These are phyloP conservation scores for Sakesphorus luctuosus DNA, from an alignment of 2,113 vertebrate species.

Conservation along the genomic window DNA sequence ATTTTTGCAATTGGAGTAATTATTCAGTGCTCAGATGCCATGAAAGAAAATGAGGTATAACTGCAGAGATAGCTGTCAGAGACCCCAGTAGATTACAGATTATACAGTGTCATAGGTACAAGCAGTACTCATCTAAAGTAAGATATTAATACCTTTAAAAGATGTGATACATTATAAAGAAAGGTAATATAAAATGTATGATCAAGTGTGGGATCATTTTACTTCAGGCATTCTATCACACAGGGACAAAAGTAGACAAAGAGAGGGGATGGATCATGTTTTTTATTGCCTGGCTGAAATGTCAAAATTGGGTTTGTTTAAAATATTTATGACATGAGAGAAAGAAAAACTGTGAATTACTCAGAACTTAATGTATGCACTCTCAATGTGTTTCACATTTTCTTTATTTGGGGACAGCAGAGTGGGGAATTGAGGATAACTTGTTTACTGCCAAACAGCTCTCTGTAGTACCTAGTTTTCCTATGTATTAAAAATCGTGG, in stretches of 20 bases:
- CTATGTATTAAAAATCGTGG: constrained; percentile 39
- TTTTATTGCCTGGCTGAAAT: constrained; percentile 35
- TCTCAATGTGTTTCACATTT: constrained; percentile 20
- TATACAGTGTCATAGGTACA: not conserved
- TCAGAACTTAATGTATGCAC: not conserved
- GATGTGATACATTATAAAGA: constrained; percentile 43
- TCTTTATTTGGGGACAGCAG: constrained; percentile 48
- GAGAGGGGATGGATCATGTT: not conserved
- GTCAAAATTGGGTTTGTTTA: not conserved
- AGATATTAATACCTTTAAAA: constrained; percentile 48
- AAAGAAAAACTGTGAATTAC: constrained; percentile 44
- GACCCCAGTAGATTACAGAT: not conserved
- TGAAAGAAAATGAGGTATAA: not conserved
- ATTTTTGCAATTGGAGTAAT: not conserved
- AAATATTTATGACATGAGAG: constrained; percentile 27
- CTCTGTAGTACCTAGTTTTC: constrained; percentile 39
- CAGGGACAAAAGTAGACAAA: not conserved
- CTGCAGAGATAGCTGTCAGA: not conserved
- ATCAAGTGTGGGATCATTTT: constrained; percentile 29
- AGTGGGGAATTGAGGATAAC: constrained; percentile 58
- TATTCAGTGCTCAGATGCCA: not conserved
- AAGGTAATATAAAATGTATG: constrained; percentile 13
- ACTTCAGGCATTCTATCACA: not conserved
- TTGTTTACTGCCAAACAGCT: constrained; percentile 70
- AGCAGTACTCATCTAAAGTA: not conserved